These are phyloP conservation scores for Aurelia aurita complex sp. Pacific DNA, from an alignment of 30 jellyfish, hydroid and myxozoan genomes.

Conservation along the genomic window DNA sequence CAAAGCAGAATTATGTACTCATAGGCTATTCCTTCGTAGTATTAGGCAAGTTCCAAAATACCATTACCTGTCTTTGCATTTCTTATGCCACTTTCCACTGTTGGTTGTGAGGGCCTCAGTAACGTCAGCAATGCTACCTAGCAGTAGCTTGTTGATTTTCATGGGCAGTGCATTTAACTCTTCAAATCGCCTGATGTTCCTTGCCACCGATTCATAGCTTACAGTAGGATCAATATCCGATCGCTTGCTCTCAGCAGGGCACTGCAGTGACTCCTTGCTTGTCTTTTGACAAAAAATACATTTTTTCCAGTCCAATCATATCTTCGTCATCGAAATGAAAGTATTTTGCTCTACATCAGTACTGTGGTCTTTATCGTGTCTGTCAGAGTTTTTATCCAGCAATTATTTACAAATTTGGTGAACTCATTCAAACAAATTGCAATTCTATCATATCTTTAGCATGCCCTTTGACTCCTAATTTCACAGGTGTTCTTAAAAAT, in stretches of 20 bases:
- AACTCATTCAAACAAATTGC: not conserved
- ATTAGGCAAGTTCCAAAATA: not conserved
- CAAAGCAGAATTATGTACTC: not conserved
- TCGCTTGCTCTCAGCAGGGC: conserved; percentile 1
- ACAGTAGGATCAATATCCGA: conserved; percentile 4
- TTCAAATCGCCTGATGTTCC: conserved; percentile 4
- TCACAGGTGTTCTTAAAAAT: not conserved
- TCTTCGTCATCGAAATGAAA: not conserved
- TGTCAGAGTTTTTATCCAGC: not conserved
- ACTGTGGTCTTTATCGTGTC: not conserved
- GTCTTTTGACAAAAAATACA: not conserved
- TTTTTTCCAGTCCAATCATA: too few species aligned
- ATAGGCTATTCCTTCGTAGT: not conserved
- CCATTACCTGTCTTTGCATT: conserved; percentile 1
- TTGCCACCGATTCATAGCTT: conserved; percentile 9
- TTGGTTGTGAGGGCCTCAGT: not conserved
- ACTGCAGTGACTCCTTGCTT: conserved; percentile 1
- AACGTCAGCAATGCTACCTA: not conserved
- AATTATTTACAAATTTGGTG: not conserved
- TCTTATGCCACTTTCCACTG: conserved; percentile 2
- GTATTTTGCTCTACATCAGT: not conserved
- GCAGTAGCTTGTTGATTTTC: not conserved
- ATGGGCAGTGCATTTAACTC: conserved; percentile 7
- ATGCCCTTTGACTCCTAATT: not conserved
- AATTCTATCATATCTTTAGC: not conserved